phyloP scores from a whole-genome alignment of 2,113 vertebrate species.

The Tangachromis dhanisi region DNA sequence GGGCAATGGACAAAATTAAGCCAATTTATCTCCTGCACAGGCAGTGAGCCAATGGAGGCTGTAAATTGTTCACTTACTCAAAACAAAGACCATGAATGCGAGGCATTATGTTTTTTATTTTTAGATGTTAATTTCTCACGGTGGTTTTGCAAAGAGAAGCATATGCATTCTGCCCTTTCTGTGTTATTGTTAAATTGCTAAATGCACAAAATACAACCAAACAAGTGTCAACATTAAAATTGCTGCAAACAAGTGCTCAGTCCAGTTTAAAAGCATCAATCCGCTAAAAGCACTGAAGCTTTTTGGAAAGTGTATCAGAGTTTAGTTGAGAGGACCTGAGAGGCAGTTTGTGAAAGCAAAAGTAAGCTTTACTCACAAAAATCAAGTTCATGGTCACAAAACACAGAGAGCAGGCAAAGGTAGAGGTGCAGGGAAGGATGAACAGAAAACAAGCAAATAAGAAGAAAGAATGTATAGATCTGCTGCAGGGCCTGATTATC shows the following conservation, averaged over 20 bases:
- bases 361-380: background rate
- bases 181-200: background rate
- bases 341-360: background rate
- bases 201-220: background rate
- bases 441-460: background rate
- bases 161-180: background rate
- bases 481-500: background rate
- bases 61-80: constrained; percentile 26
- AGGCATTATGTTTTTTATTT: background rate
- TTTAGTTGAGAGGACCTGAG: background rate
- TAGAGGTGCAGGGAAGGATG: background rate
- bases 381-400: background rate
- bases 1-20: constrained; percentile 53
- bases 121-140: background rate
- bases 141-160: background rate
- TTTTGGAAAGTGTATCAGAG: background rate
- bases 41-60: constrained; percentile 16
- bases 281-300: background rate
- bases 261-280: background rate
- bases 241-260: background rate
- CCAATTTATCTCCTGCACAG: constrained; percentile 55
- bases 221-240: background rate
- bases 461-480: background rate
- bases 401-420: background rate
- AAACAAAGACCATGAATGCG: background rate